These are phyloP conservation scores for Drosophila paranaensis DNA, from an alignment of 2,888 invertebrate species.

Conservation along the genomic window DNA sequence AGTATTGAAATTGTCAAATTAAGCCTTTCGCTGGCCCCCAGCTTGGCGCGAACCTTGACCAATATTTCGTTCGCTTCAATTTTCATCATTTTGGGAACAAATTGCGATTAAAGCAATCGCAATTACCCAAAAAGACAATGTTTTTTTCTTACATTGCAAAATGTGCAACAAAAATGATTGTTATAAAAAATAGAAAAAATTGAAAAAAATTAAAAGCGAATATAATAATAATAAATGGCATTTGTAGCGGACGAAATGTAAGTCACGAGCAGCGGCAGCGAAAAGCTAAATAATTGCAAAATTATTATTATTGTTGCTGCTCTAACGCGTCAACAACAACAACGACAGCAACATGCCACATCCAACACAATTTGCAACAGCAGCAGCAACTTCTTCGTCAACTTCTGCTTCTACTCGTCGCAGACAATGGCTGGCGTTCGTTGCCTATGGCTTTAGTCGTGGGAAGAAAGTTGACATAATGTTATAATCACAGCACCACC, in stretches of 20 bases:
- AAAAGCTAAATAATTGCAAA: slow-evolving; percentile 66
- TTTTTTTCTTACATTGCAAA: slow-evolving; percentile 66
- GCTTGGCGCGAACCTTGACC: slow-evolving; percentile 72
- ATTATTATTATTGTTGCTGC: slow-evolving; percentile 62
- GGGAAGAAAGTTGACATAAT: slow-evolving; percentile 80
- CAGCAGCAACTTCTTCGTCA: slow-evolving; percentile 14
- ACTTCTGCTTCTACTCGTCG: slow-evolving; percentile 15
- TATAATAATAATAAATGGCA: slow-evolving; percentile 73
- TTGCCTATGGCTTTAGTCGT: slow-evolving; percentile 48
- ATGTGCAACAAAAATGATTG: slow-evolving; percentile 46
- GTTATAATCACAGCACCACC: slow-evolving; percentile 62
- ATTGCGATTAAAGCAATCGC: slow-evolving; percentile 66
- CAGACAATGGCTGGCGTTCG: slow-evolving; percentile 50
- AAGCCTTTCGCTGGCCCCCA: slow-evolving; percentile 70
- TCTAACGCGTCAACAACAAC: slow-evolving; percentile 54
- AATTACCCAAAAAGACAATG: slow-evolving; percentile 64
- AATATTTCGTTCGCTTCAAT: slow-evolving; percentile 56
- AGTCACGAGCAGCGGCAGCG: slow-evolving; percentile 74
- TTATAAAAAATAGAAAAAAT: slow-evolving; percentile 20
- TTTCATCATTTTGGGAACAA: slow-evolving; percentile 59
- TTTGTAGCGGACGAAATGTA: slow-evolving; percentile 49
- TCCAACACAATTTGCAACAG: slow-evolving; percentile 45
- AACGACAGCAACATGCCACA: slow-evolving; percentile 42
- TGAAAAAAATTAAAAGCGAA: slow-evolving; percentile 37
- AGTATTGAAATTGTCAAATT: slow-evolving; percentile 61